Base-by-base conservation (phyloP, 2,888 invertebrate species). In the Rhamphomyia laevipes region DNA sequence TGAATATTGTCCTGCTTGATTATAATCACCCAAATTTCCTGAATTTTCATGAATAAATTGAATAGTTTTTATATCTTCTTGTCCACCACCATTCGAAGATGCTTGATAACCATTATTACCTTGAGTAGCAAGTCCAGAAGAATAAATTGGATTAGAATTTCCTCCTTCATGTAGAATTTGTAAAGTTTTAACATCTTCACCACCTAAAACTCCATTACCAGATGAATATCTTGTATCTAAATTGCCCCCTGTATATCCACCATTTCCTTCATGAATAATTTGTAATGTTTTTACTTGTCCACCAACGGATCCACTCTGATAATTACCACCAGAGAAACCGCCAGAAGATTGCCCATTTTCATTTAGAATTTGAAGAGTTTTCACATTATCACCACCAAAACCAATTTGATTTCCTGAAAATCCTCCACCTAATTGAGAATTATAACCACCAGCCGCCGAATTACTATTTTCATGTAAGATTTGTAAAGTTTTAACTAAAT, bases 31-130 rank as follows among this genome's bases (percentile, higher is more conserved):
- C n/a, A 18, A 38, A 33, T 27, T 17, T n/a, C 21, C 45, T 9
- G 48, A 47, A 33, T 48, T 43, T 38, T 47, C 45, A 38, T 51
- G 50, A 33, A 46, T 44, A 21, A 43, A 17, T 44, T 31, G 43
- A 23, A 45, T 30, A 15, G 53, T 53, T 37, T 48, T 51, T 9
- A 50, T 33, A 12, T 41, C 41, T 44, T 40, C 40, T 37, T 31
- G 42, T 27, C 21, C 47, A 18, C 12, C 18, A 18, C 23, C 23
- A 27, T 27, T 27, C 5, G 4, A 9, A 27, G 23, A 7, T 27
- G 23, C 23, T 27, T 27, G 23, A 9, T 27, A 27, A 27, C 23
- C 23, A 27, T 7, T 27, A 27, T 27, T 27, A 33, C 42, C 33
- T 15, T 42, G 31, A 2, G 42, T 43, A 37, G 46, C 48, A 31